Base-by-base conservation (phyloP, 2,113 vertebrate genomes). In the Egretta garzetta region DNA sequence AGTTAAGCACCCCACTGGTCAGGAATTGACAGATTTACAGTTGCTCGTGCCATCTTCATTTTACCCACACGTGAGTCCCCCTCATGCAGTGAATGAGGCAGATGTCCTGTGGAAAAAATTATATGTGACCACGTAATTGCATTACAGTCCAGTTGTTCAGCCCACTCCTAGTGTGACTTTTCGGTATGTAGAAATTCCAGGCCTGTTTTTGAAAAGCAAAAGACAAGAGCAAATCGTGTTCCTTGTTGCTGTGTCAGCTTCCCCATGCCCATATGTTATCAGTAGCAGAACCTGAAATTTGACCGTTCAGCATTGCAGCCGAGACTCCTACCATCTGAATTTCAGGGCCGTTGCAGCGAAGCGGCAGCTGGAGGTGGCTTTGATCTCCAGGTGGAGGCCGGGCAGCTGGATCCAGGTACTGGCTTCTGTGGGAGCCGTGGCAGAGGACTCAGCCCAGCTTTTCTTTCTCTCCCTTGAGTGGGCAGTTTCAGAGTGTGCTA, bases 21-120 rank as follows among this genome's bases (percentile, higher is more conserved):
- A 85, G 92, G 90, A 96, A 93, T 21, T 93, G 84, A 94, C 84
- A 94, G 90, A 87, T 94, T 93, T 93, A 82, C 81, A 37, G 71
- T 79, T 92, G 53, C 32, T 94, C 24, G 3, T 87, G 52, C 35
- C 33, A 16, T 72, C 43, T 60, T 75, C 43, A 55, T 82, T 94
- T 80, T 90, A 64, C 58, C 55, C 55, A 68, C 60, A 60, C 12
- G 0, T 23, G 22, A 62, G 70, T 60, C 55, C 22, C 52, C 72
- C 43, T 79, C 0, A 0, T 71, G 67, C 37, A 80, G 45, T 28
- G 86, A 88, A 68, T 4, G 33, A 58, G 75, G 39, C 71, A 88
- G 39, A 73, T 75, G 45, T 70, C 88, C 82, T 4, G 1, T 32
- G 80, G 67, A 96, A 73, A 93, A 93, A 74, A 22, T 39, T 23